Evolutionary conservation across 2,888 invertebrate genomes (phyloP), one percentile per base, ranked within the genome.

Genomic region (Crossocerus cetratus): DNA sequence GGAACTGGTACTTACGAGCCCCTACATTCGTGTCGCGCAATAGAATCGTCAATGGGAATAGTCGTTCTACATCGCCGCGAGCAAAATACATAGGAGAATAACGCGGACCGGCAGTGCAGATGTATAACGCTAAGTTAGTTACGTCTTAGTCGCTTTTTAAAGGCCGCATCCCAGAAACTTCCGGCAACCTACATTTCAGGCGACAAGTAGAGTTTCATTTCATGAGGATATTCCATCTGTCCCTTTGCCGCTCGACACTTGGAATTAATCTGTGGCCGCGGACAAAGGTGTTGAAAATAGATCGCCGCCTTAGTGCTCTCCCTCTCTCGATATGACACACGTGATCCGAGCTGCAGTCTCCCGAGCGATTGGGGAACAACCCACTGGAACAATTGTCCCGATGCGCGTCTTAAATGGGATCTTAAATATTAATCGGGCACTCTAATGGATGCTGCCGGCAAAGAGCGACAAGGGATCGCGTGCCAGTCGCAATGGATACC

Each of bases 21-120:
- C 64, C 64, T 45, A 60, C 20, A 59, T 56, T 64, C 43, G 68
- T 5, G 43, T 54, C 66, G 63, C 55, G 63, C 55, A 59, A 68
- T 63, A 55, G 68, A 43, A 72, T 60, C 43, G 23, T 72, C 62
- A 72, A 72, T 72, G 64, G 55, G 54, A 59, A 64, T 68, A 68
- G 63, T 32, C 68, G 60, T 56, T 68, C 56, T 62, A 72, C 56
- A 32, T 72, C 64, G 58, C 44, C 8, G 16, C n/a, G 32, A 11
- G 56, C 49, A 22, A 64, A 60, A 64, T 45, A 64, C 55, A 64
- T 45, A 42, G 45, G 53, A 63, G 45, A 44, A 67, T 23, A 49
- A 49, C 49, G 49, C 16, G 0, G 16, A 13, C 14, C 0, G 8
- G 14, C n/a, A 49, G 3, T n/a, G 49, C 49, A 49, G 16, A 32